A percentile compares a stretch with the other conserved stretches of the same genome.
Conservation (phyloP, 2,888 invertebrate genomes). For the Lissonota sp. region DNA sequence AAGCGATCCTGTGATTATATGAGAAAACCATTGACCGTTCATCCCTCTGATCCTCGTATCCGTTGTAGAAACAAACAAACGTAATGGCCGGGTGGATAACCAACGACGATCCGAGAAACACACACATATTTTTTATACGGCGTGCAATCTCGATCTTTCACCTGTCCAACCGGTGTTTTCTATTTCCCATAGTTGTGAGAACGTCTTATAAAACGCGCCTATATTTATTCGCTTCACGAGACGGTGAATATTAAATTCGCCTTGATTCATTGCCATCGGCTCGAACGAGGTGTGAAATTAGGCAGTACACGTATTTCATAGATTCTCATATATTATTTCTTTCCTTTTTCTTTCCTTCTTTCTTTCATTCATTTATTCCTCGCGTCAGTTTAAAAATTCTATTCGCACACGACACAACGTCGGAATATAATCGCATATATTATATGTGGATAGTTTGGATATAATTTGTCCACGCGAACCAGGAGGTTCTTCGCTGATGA, state of each 20-base stretch:
- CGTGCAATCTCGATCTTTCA: conserved; percentile 9
- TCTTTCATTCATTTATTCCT: not conserved
- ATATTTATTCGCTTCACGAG: conserved; percentile 14
- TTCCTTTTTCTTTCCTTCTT: not conserved
- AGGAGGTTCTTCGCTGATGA: conserved; percentile 22
- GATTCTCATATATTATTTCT: conserved; percentile 21
- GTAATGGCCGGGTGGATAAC: conserved; percentile 59
- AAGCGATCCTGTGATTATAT: conserved; percentile 48
- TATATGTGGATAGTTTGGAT: conserved; percentile 19
- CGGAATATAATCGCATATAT: conserved; percentile 19
- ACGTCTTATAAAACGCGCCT: not conserved
- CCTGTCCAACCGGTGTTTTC: conserved; percentile 48
- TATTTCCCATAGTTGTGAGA: conserved; percentile 21
- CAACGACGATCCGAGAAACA: not conserved
- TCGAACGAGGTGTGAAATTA: conserved; percentile 57
- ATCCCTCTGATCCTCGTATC: conserved; percentile 40
- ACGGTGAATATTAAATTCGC: conserved; percentile 34
- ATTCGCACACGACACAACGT: conserved; percentile 4
- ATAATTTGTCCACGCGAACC: conserved; percentile 52
- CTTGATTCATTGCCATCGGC: conserved; percentile 44
- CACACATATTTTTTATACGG: not conserved
- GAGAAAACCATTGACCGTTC: conserved; percentile 49
- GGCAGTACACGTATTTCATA: conserved; percentile 46
- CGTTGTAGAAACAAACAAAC: conserved; percentile 63
- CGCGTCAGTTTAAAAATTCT: conserved; percentile 37